Conservation (phyloP, 2,113 vertebrate genomes). For the Caranx melampygus region DNA sequence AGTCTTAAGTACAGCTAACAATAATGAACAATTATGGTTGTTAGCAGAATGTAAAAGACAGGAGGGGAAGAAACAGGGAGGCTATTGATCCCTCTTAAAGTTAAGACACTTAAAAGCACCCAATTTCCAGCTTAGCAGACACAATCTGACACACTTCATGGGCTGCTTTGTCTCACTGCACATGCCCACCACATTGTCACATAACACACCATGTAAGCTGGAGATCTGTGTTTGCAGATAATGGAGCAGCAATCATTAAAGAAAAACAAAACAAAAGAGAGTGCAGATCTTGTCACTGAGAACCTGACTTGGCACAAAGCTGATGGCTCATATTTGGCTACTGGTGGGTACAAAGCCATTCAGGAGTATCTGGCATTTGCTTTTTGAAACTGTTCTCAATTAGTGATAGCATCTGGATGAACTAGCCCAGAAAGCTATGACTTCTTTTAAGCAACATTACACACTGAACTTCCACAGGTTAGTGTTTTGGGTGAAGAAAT, state of each 20-base stretch:
- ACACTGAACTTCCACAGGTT: conserved; percentile 17
- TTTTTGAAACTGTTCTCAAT: conserved; percentile 42
- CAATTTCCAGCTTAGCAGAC: conserved; percentile 10
- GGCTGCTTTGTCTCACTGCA: not conserved
- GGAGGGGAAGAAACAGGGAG: conserved; percentile 1
- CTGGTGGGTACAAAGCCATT: conserved; percentile 52
- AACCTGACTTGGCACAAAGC: conserved; percentile 17
- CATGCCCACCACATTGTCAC: conserved; percentile 11
- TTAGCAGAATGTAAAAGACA: conserved; percentile 26
- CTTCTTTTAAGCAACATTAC: conserved; percentile 7
- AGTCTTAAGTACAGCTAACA: conserved; percentile 18
- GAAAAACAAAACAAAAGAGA: not conserved
- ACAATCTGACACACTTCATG: conserved; percentile 16
- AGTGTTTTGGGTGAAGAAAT: not conserved
- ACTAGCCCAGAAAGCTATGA: conserved; percentile 8
- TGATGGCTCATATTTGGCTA: conserved; percentile 43
- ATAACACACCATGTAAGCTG: not conserved
- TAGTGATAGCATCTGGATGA: conserved; percentile 57
- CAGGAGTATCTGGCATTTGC: not conserved
- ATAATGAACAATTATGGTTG: conserved; percentile 49
- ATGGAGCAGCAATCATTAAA: conserved; percentile 32
- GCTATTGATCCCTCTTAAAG: conserved; percentile 7
- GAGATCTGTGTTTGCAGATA: conserved; percentile 36
- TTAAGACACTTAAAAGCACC: conserved; percentile 1
- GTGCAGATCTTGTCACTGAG: conserved; percentile 8